Base-by-base conservation (phyloP, 2,797 vertebrate genomes). In the Ambastaia sidthimunki region DNA sequence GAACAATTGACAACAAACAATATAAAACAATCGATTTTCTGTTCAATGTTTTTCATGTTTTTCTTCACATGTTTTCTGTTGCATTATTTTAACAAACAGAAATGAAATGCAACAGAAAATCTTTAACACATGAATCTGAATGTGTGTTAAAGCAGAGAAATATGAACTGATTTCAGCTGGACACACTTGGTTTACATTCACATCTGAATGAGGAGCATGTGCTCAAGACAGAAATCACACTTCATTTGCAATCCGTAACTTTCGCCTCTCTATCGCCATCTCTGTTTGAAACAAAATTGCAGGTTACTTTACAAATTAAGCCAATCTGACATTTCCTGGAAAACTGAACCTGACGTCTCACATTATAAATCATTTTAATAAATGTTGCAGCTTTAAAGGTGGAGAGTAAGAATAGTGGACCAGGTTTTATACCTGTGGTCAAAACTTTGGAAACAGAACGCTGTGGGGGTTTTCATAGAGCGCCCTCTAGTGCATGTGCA, bases 131-230 rank as follows among this genome's bases (percentile, higher is more conserved):
- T 50, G 13, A 65, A 50, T 44, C 23, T 37, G 62, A 23, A 15
- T 19, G 25, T 37, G 1, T 57, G 11, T 55, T 13, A 76, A 68
- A 23, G 55, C 54, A n/a, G n/a, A 60, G 31, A 25, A 31, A n/a
- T 78, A 78, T 54, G 34, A 71, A 62, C 23, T 78, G 54, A 37
- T 37, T n/a, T n/a, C n/a, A n/a, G n/a, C 52, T 44, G 19, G 15
- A n/a, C n/a, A n/a, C n/a, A n/a, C n/a, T n/a, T 63, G 63, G 57
- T 79, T 72, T n/a, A 71, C 25, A 28, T n/a, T n/a, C 34, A 65
- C 21, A 72, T 48, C 55, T 71, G 13, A 71, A 41, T 54, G 23
- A 54, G 25, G 4, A 19, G 31, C 50, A 78, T 52, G 28, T n/a
- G 76, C 57, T 71, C 57, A 52, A 25, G 47, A n/a, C n/a, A 59